These are phyloP conservation scores for Nothura maculosa DNA, from an alignment of 2,797 vertebrate species.

Conservation along the genomic window DNA sequence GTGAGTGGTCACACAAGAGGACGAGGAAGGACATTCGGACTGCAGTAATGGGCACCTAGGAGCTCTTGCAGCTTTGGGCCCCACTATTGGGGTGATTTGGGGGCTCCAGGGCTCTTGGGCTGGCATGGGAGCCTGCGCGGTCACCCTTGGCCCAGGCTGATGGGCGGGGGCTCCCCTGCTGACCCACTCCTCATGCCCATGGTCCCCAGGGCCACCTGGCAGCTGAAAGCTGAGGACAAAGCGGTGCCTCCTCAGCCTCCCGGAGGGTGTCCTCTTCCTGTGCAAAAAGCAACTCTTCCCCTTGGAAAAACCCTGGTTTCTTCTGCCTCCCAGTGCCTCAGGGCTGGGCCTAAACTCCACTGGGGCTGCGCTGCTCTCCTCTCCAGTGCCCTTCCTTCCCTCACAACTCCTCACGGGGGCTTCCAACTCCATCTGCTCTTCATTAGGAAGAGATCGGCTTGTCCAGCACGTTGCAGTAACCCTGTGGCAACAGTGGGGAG, in stretches of 20 bases:
- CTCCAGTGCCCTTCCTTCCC: not conserved
- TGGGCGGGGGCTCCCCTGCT: accelerated
- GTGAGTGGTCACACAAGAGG: not conserved
- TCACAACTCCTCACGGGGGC: not conserved
- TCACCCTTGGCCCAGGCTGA: no score
- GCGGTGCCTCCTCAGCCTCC: not conserved
- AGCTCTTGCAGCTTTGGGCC: accelerated
- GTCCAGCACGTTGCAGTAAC: not conserved
- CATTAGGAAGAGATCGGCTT: accelerated
- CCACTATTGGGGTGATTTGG: not conserved
- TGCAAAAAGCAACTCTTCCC: not conserved
- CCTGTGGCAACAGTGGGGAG: not conserved
- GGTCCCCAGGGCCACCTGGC: accelerated
- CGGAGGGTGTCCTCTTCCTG: not conserved
- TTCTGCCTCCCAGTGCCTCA: not conserved
- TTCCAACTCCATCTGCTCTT: not conserved
- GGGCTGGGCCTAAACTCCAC: not conserved
- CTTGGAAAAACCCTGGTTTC: not conserved
- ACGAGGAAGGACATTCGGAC: not conserved
- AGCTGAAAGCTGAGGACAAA: not conserved
- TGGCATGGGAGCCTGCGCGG: no score
- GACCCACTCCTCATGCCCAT: not conserved
- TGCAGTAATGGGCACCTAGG: not conserved
- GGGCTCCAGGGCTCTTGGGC: not conserved
- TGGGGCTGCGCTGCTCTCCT: not conserved